These are phyloP conservation scores for Drosophila burlai DNA, from an alignment of 1,140 invertebrate species.

Conservation along the genomic window DNA sequence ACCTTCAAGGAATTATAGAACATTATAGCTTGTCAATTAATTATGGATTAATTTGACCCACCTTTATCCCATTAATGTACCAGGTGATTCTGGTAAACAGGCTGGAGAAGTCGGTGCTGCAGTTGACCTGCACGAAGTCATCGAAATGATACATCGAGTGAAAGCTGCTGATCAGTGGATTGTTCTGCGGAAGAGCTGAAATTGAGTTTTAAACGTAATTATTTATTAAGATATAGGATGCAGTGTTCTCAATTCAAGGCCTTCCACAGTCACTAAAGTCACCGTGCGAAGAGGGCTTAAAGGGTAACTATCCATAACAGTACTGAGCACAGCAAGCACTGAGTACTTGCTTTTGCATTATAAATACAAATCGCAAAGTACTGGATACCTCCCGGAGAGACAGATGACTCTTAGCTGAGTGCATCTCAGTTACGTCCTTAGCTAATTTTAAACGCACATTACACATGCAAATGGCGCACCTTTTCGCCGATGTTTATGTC, in stretches of 20 bases:
- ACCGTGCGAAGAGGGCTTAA: neutral
- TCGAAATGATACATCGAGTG: constrained; percentile 86
- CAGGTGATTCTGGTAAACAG: constrained; percentile 87
- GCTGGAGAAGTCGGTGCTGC: constrained; percentile 87
- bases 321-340: neutral
- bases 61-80: constrained; percentile 88
- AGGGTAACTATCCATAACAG: constrained; percentile 15
- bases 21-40: neutral
- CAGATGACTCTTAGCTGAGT: constrained; percentile 45
- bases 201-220: constrained; percentile 20
- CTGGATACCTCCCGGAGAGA: neutral
- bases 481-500: constrained; percentile 34
- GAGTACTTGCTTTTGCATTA: constrained; percentile 3
- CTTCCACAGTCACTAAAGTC: neutral
- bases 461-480: constrained; percentile 75
- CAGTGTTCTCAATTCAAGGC: too few species aligned
- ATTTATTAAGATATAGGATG: too few species aligned
- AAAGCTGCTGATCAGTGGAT: constrained; percentile 86
- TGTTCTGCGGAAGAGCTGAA: constrained; percentile 86
- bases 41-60: constrained; percentile 29
- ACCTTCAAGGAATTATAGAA: constrained; percentile 29
- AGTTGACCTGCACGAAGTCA: constrained; percentile 87
- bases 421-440: constrained; percentile 55
- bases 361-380: constrained; percentile 1
- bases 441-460: constrained; percentile 76